Conservation (phyloP, 2,113 vertebrate genomes). For the Thermophis baileyi region DNA sequence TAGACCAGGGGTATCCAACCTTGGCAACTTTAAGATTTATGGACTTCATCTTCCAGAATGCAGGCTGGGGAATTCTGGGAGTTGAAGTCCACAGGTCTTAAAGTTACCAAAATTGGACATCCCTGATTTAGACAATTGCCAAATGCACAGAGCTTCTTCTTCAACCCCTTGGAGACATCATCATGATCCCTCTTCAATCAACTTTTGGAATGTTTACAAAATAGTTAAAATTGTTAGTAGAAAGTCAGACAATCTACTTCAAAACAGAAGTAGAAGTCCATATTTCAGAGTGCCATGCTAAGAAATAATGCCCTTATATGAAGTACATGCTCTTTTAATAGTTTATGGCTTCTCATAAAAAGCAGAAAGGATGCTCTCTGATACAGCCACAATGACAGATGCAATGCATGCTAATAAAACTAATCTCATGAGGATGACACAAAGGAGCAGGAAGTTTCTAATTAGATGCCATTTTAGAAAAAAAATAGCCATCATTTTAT, state of each 20-base stretch:
- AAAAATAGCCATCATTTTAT: conserved; percentile 17
- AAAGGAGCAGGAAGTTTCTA: conserved; percentile 15
- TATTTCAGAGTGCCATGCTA: neutral
- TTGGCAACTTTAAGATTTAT: neutral
- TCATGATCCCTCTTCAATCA: neutral
- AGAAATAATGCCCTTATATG: neutral
- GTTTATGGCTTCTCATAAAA: conserved; percentile 22
- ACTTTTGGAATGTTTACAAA: neutral
- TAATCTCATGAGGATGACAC: neutral
- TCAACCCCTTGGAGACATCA: neutral
- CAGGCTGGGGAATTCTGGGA: neutral
- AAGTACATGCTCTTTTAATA: neutral
- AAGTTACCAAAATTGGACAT: neutral
- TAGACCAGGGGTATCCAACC: neutral
- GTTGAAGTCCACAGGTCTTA: neutral
- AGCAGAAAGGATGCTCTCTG: conserved; percentile 12
- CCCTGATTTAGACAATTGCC: neutral
- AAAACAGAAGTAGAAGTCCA: neutral
- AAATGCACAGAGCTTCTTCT: neutral
- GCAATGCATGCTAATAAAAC: conserved; percentile 32
- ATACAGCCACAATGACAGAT: conserved; percentile 8
- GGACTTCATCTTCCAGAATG: neutral
- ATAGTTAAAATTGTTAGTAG: neutral
- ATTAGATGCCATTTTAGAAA: conserved; percentile 30
- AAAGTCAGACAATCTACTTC: neutral